These are phyloP conservation scores for Heterodera filipjevi DNA, from an alignment of 2,888 invertebrate genomes.

Conservation along the genomic window DNA sequence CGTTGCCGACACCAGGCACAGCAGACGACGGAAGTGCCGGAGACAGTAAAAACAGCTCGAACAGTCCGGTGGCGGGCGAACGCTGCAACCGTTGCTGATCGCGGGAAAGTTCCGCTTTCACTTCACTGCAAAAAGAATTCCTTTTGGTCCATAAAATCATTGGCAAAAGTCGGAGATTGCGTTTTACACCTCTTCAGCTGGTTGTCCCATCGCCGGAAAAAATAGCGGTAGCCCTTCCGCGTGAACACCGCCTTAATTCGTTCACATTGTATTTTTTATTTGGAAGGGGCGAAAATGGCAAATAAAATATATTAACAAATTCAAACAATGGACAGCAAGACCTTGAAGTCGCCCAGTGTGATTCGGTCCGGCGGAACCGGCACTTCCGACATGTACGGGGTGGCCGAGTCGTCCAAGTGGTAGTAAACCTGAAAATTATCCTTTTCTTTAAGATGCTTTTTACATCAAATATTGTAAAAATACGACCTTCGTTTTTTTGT, in stretches of 20 bases:
- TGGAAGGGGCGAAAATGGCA: too few species aligned
- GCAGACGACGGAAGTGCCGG: constrained; percentile 23
- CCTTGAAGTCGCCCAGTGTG: constrained; percentile 56
- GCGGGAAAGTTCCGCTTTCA: constrained; percentile 53
- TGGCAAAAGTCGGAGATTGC: too few species aligned
- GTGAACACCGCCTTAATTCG: constrained; percentile 44
- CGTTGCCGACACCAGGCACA: neutral
- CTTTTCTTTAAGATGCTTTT: too few species aligned
- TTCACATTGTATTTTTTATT: too few species aligned
- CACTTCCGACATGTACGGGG: constrained; percentile 55
- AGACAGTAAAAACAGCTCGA: constrained; percentile 53
- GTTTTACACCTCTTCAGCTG: constrained; percentile 55
- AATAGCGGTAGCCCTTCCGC: constrained; percentile 57
- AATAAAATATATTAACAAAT: neutral
- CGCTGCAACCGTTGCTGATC: constrained; percentile 46
- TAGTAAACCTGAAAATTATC: constrained; percentile 43
- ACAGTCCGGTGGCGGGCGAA: constrained; percentile 49
- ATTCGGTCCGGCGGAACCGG: constrained; percentile 45
- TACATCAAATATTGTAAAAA: too few species aligned
- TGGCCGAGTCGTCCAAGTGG: constrained; percentile 58
- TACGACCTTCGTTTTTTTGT: too few species aligned
- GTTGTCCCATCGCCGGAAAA: constrained; percentile 53
- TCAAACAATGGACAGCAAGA: neutral
- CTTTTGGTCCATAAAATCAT: too few species aligned
- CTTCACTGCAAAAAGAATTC: constrained; percentile 48